Conservation (phyloP, 2,888 invertebrate genomes). For the Parnassius smintheus region DNA sequence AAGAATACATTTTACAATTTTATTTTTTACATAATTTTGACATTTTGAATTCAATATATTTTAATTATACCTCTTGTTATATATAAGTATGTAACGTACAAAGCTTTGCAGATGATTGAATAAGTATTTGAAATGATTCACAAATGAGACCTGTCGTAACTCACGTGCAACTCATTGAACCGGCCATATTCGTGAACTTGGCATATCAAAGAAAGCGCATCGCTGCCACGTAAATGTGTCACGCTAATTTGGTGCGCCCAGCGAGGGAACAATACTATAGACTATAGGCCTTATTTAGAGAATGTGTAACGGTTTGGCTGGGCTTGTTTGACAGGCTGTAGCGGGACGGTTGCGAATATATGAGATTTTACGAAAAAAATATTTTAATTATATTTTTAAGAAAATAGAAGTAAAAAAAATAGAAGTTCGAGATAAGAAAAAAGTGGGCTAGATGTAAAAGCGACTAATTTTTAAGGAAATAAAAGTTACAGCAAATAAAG, state of each 20-base stretch:
- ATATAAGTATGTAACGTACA: no score
- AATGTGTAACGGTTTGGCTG: slow-evolving; percentile 14
- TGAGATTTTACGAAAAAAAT: no score
- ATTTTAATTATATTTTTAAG: no score
- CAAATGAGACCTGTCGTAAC: slow-evolving; percentile 15
- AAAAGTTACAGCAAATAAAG: no score
- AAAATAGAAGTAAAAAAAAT: no score
- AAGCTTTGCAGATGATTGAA: slow-evolving; percentile 10
- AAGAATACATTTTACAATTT: no score
- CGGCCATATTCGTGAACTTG: slow-evolving; percentile 28
- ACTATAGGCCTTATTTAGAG: slow-evolving; percentile 12
- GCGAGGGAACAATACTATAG: slow-evolving; percentile 28
- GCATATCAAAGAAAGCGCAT: slow-evolving; percentile 35
- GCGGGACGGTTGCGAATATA: not conserved
- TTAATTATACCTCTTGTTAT: no score
- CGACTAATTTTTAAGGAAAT: no score
- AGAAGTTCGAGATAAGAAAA: no score
- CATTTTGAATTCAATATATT: no score
- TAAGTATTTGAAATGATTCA: slow-evolving; percentile 15
- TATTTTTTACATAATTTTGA: no score
- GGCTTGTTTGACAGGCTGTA: slow-evolving; percentile 3
- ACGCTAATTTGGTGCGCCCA: slow-evolving; percentile 38
- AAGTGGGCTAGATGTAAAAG: no score
- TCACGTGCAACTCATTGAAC: slow-evolving; percentile 25
- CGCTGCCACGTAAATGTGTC: slow-evolving; percentile 41